These are phyloP conservation scores for Clupea harengus DNA, from an alignment of 2,113 vertebrate species.

Conservation along the genomic window DNA sequence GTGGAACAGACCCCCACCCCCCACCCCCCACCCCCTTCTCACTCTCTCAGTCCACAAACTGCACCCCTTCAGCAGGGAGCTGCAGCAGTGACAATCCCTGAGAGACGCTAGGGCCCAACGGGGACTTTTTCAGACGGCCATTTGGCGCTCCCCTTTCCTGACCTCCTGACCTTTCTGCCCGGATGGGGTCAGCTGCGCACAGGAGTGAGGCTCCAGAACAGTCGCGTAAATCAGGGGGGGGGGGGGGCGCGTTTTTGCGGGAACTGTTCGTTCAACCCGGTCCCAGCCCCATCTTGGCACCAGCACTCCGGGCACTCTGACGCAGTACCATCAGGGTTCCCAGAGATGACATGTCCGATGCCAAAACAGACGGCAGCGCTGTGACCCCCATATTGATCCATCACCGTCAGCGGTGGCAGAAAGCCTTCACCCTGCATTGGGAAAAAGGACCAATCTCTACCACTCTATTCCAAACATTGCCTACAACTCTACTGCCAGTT, in stretches of 20 bases:
- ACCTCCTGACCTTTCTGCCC: conserved; percentile 64
- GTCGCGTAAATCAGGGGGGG: conserved; percentile 64
- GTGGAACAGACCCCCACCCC: background rate
- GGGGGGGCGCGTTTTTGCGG: conserved; percentile 52
- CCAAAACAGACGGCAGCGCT: conserved; percentile 35
- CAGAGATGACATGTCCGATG: conserved; percentile 57
- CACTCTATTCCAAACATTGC: background rate
- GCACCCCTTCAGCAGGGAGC: conserved; percentile 33
- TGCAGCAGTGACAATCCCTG: conserved; percentile 51
- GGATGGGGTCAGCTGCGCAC: conserved; percentile 64
- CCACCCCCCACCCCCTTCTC: background rate
- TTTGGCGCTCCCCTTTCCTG: conserved; percentile 61
- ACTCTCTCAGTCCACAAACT: conserved; percentile 29
- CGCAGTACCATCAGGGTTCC: conserved; percentile 65
- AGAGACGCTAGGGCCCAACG: conserved; percentile 54
- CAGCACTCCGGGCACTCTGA: conserved; percentile 67
- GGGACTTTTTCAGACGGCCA: conserved; percentile 67
- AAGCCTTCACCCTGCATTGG: background rate
- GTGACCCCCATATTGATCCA: conserved; percentile 53
- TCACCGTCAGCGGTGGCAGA: conserved; percentile 47
- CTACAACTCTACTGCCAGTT: background rate
- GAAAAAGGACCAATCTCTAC: background rate
- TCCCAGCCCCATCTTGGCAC: conserved; percentile 71
- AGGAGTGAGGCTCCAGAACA: conserved; percentile 58
- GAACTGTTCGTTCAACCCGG: conserved; percentile 56